These are phyloP conservation scores for Hucho hucho DNA, from an alignment of 2,113 vertebrate genomes.

Conservation along the genomic window DNA sequence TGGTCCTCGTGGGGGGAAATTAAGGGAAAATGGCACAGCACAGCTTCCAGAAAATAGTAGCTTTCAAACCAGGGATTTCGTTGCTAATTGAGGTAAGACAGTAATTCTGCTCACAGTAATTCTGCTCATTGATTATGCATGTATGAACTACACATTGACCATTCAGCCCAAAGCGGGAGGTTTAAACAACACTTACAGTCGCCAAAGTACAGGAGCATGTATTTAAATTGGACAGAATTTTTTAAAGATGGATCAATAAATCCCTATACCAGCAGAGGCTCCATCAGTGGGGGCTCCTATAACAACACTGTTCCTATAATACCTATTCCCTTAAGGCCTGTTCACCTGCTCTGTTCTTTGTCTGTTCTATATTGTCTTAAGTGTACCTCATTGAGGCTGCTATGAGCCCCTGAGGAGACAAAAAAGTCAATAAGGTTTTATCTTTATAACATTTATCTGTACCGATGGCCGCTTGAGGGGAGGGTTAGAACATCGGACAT, in stretches of 20 bases:
- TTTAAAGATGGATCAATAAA: conserved; percentile 59
- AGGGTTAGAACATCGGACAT: neutral
- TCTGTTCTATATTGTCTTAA: conserved; percentile 50
- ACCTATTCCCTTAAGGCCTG: conserved; percentile 44
- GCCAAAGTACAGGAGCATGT: too few relatives aligned
- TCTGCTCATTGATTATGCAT: too few relatives aligned
- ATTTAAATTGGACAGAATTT: neutral
- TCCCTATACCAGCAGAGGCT: conserved; percentile 22
- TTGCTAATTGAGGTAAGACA: too few relatives aligned
- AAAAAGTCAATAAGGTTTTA: neutral
- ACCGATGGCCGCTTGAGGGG: neutral
- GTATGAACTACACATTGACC: too few relatives aligned
- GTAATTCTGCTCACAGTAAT: too few relatives aligned
- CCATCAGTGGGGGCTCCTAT: conserved; percentile 33
- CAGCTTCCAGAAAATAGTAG: too few relatives aligned
- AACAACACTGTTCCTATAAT: conserved; percentile 42
- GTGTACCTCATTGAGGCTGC: conserved; percentile 27
- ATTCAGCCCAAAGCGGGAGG: too few relatives aligned
- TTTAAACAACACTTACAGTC: too few relatives aligned
- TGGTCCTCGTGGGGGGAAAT: too few relatives aligned
- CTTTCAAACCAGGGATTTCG: too few relatives aligned
- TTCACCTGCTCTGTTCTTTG: conserved; percentile 49
- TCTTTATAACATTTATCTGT: neutral
- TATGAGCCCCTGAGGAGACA: conserved; percentile 33
- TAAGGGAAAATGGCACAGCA: too few relatives aligned